Evolutionary conservation across 2,888 invertebrate genomes (phyloP), one percentile per base, ranked within the genome.

Genomic region (Diaphora mendica): DNA sequence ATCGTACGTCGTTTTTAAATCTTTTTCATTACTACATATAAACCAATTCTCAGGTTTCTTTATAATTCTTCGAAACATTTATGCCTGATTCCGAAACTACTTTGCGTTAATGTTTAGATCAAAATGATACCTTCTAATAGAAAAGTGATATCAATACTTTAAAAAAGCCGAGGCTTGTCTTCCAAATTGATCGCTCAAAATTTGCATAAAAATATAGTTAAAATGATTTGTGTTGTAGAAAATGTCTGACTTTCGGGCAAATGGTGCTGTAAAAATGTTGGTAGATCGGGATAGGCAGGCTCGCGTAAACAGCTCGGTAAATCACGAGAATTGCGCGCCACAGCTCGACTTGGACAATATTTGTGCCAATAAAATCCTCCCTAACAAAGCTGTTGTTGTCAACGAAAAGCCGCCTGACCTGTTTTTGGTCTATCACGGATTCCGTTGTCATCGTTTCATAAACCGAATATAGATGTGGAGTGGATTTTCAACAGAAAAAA

Each of bases 361-460:
- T 94, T 95, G 93, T 93, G 94, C 92, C 94, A 95, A 95, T 95
- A 95, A 93, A 94, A 94, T 93, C 90, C 88, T 91, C 91, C 90
- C 91, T 92, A 91, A 94, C 94, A 94, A 94, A 93, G 93, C 93
- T 94, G 93, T 94, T 94, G 94, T 94, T 94, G 94, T 94, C 94
- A 94, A 90, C 90, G 89, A 86, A 91, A 91, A 92, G 91, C 92
- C 91, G 90, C 86, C 90, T 92, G 93, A 93, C 92, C 92, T 92
- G 91, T 91, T 94, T 91, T 92, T 91, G 91, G 90, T 90, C 89
- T 89, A 90, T 92, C 90, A 88, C 84, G 89, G 89, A 89, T 91
- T 90, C 88, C 82, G 81, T 83, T 86, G 87, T 87, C 88, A 88
- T 89, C 87, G 84, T 89, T 87, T 86, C 82, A 86, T 82, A 82